Conservation (phyloP, 2,888 invertebrate genomes). For the Aphodius sticticus region DNA sequence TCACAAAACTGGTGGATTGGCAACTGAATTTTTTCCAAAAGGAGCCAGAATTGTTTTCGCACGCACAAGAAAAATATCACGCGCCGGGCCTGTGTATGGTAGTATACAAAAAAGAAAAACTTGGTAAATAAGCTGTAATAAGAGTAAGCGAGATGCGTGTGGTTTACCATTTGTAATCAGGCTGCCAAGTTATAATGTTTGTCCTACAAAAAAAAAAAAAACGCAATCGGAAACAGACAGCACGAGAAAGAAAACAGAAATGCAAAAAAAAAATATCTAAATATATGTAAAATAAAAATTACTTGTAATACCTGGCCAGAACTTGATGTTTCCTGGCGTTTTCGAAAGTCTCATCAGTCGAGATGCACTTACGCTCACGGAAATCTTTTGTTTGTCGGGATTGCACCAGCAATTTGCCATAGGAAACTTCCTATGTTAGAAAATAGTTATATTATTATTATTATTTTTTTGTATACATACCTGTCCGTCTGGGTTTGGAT, state of each 20-base stretch:
- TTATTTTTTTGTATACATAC: constrained; percentile 45
- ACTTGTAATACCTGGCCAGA: constrained; percentile 63
- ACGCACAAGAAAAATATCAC: too few relatives aligned
- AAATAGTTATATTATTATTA: constrained; percentile 22
- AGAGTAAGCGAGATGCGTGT: not conserved
- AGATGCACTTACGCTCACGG: constrained; percentile 58
- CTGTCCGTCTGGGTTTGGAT: constrained; percentile 83
- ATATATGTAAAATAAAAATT: constrained; percentile 6
- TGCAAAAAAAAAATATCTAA: not conserved
- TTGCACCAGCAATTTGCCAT: constrained; percentile 83
- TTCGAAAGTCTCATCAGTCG: constrained; percentile 50
- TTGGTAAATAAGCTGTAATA: constrained; percentile 8
- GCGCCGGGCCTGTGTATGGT: too few relatives aligned
- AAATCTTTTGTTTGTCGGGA: constrained; percentile 65
- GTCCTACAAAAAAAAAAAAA: constrained; percentile 75
- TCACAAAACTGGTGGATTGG: too few relatives aligned
- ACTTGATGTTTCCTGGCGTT: constrained; percentile 60
- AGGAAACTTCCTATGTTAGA: constrained; percentile 78
- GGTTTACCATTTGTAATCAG: constrained; percentile 84
- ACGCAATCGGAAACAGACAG: not conserved
- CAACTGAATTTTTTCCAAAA: too few relatives aligned
- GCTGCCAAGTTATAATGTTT: constrained; percentile 86
- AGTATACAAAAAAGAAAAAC: constrained; percentile 8
- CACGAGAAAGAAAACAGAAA: not conserved
- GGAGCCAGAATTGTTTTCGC: too few relatives aligned